Conservation (phyloP, 2,888 invertebrate species). For the Synanthedon andrenaeformis region DNA sequence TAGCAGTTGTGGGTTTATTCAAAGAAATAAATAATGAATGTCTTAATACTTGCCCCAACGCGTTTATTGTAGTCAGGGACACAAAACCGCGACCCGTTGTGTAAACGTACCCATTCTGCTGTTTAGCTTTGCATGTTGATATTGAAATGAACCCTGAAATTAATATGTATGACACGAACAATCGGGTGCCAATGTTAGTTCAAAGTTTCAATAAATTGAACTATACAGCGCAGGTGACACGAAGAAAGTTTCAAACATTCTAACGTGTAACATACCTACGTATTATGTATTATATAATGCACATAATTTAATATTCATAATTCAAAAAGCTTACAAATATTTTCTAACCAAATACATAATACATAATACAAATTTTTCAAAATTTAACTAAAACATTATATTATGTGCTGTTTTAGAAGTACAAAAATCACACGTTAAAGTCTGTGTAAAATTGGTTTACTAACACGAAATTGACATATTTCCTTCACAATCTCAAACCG, state of each 20-base stretch:
- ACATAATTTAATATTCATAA: too few species aligned
- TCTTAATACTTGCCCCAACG: constrained; percentile 7
- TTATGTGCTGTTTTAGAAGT: too few species aligned
- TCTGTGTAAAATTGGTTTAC: background rate
- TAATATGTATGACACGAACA: constrained; percentile 49
- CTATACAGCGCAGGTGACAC: constrained; percentile 2
- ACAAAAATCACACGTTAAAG: too few species aligned
- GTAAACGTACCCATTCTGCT: constrained; percentile 18
- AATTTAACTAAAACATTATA: too few species aligned
- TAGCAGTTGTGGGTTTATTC: too few species aligned
- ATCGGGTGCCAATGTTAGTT: constrained; percentile 33
- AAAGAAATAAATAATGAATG: too few species aligned
- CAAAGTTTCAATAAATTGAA: constrained; percentile 27
- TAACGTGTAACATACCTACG: too few species aligned
- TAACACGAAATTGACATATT: background rate
- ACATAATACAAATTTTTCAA: too few species aligned
- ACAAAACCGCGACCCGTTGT: constrained; percentile 18
- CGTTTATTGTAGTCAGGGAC: constrained; percentile 10
- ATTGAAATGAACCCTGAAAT: constrained; percentile 56
- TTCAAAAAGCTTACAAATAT: too few species aligned
- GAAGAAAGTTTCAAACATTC: background rate
- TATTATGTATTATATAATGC: too few species aligned
- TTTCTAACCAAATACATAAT: too few species aligned
- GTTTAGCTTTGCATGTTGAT: constrained; percentile 43
- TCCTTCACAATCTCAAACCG: background rate